Percentiles rank a stretch among this genome's conserved stretches.
phyloP scores from a whole-genome alignment of 2,797 vertebrate genomes.

The Luscinia luscinia region DNA sequence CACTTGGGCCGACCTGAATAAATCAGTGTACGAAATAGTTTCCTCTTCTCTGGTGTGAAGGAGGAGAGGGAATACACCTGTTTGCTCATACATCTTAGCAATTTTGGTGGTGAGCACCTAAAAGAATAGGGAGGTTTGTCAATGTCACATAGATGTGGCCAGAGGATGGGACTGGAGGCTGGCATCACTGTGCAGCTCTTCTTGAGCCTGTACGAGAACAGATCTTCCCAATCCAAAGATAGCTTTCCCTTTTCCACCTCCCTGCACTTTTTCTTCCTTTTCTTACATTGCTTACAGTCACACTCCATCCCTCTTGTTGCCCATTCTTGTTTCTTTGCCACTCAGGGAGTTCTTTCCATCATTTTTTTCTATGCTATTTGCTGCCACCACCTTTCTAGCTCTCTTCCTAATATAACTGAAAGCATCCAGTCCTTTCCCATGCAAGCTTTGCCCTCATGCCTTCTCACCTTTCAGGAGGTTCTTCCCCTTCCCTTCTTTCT shows the following conservation, averaged over 20 bases:
- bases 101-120: background rate
- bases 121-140: background rate
- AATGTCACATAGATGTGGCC: background rate
- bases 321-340: background rate
- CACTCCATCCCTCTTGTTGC: background rate
- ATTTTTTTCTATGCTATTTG: background rate
- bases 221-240: background rate
- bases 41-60: background rate
- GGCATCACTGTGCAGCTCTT: background rate
- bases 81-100: background rate
- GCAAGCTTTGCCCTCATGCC: background rate
- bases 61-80: background rate
- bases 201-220: background rate
- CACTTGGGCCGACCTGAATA: background rate
- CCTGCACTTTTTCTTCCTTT: background rate
- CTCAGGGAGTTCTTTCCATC: background rate
- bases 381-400: background rate
- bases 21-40: background rate
- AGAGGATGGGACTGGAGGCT: background rate
- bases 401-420: background rate
- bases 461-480: background rate
- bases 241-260: background rate
- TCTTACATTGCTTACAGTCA: background rate
- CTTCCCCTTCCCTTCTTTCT: background rate
- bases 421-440: background rate